Evolutionary conservation across 2,888 invertebrate species (phyloP), one percentile per base, ranked within the genome.

Genomic region (Epirrhoe alternata): DNA sequence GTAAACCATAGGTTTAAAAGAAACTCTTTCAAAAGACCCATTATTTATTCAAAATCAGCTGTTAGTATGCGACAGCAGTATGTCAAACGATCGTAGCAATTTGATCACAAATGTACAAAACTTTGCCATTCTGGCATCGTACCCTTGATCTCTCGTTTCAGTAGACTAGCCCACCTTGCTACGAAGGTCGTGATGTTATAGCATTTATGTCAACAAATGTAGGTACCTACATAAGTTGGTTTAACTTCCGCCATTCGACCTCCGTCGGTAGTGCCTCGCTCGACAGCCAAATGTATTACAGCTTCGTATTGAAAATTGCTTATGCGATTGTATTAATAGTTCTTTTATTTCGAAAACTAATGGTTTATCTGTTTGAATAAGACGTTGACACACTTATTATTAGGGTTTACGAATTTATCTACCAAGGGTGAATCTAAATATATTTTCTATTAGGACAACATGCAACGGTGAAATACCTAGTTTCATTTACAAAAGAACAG

Each of bases 191-290:
- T 38, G 16, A 51, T 51, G 49, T 38, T 66, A 42, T 38, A 45
- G 56, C 52, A 55, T 60, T 61, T 61, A 61, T 65, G 65, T 47
- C 55, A 52, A 31, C 47, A 47, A 38, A 42, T 54, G 12, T 65
- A 57, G n/a, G n/a, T n/a, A n/a, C n/a, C n/a, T n/a, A n/a, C 17
- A 42, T 60, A 16, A 64, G 56, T 60, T 64, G 50, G 45, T 50
- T 47, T 38, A 45, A 56, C 61, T 71, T 70, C 71, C 68, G 72
- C 60, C 16, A 50, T 17, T 24, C 16, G 68, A 61, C 72, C 72
- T 71, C 71, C 62, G 42, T 16, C 56, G 51, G 53, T 60, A 61
- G 65, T 64, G 70, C 72, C 72, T 69, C 70, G 64, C 70, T 47
- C 57, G 31, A 57, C 52, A 53, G 50, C 5, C 47, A 30, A 59